These are phyloP conservation scores for Cryptocephalus moraei DNA, from an alignment of 2,888 invertebrate species.

Conservation along the genomic window DNA sequence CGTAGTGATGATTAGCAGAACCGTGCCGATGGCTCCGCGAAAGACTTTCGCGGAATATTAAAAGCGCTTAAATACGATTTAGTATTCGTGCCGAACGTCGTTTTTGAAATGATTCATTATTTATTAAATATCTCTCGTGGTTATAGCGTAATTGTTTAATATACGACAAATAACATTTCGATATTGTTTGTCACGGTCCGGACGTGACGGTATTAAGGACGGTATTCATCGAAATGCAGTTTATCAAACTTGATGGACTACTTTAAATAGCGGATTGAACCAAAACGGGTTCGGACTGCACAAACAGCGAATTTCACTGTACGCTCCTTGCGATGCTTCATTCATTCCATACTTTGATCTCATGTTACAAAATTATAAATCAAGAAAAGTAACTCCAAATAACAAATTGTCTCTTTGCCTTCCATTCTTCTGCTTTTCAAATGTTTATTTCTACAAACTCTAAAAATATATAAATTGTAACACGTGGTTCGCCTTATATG, in stretches of 20 bases:
- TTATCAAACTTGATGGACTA: no score
- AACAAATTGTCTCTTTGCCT: no score
- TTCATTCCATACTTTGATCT: no score
- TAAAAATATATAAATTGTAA: no score
- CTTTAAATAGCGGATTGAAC: no score
- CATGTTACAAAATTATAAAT: no score
- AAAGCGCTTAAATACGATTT: slow-evolving; percentile 24
- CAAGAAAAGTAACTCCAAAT: no score
- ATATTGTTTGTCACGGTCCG: slow-evolving; percentile 20
- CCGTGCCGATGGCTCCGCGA: slow-evolving; percentile 21
- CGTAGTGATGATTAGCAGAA: slow-evolving; percentile 28
- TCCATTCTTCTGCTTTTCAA: no score
- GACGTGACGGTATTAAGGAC: slow-evolving; percentile 21
- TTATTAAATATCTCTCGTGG: slow-evolving; percentile 22
- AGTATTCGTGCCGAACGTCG: slow-evolving; percentile 22
- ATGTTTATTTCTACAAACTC: no score
- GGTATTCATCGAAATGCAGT: no score
- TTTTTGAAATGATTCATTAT: slow-evolving; percentile 26
- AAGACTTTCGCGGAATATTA: slow-evolving; percentile 20
- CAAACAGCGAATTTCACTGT: neutral
- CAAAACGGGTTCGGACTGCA: neutral
- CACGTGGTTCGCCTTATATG: no score
- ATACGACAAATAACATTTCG: slow-evolving; percentile 22
- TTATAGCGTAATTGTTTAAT: slow-evolving; percentile 18
- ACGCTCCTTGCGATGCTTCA: no score